Evolutionary conservation across 2,888 invertebrate species (phyloP).

Genomic region (Nephrotoma appendiculata): DNA sequence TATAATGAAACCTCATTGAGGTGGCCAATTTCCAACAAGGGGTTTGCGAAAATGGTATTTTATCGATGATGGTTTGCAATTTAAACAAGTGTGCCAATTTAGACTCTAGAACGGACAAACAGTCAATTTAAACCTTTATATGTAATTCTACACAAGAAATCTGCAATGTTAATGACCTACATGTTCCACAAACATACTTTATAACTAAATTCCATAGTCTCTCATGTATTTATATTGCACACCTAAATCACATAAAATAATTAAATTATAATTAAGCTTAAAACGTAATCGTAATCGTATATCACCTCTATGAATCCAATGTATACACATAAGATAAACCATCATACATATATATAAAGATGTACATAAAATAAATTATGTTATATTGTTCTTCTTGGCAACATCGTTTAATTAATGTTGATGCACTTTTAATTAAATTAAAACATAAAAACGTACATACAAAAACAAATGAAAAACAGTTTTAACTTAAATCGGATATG

Average conservation of each 20-base stretch:
- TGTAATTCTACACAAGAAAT: no score
- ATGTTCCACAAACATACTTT: not conserved
- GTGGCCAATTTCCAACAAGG: no score
- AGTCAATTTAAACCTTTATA: no score
- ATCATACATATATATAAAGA: not conserved
- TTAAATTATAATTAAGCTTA: not conserved
- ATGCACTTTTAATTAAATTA: not conserved
- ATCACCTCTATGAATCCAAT: constrained; percentile 1
- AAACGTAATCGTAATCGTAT: not conserved
- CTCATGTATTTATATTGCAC: not conserved
- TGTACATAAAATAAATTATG: not conserved
- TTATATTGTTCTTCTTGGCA: not conserved
- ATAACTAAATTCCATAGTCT: not conserved
- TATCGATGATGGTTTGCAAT: no score
- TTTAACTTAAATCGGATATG: not conserved
- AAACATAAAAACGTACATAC: not conserved
- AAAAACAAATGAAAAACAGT: not conserved
- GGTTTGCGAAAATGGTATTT: no score
- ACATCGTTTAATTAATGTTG: not conserved
- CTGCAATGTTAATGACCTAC: not conserved
- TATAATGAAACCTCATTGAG: no score
- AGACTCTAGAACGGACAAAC: no score
- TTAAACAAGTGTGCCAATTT: no score
- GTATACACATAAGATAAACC: not conserved
- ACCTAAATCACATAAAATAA: not conserved